Base-by-base conservation (phyloP, 2,113 vertebrate species). In the Eonycteris spelaea region DNA sequence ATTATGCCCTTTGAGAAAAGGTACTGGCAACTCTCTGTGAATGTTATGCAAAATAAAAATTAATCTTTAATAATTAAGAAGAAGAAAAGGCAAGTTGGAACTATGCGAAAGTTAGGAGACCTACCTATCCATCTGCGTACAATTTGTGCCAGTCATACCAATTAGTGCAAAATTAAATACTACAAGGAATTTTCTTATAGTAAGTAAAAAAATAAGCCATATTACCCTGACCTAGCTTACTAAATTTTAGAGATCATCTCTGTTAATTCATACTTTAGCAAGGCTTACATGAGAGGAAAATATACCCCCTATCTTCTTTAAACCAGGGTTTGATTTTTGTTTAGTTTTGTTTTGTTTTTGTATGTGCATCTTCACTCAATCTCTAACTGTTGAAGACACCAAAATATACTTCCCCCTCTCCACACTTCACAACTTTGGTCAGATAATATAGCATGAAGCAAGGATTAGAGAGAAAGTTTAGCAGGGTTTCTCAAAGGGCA, bases 31-130 rank as follows among this genome's bases (percentile, higher is more conserved):
- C 96, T 94, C 68, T 86, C 48, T 79, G 40, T 92, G 35, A 95
- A 87, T 85, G 48, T 55, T 93, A 74, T 89, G 30, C 75, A 96
- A 97, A 95, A 75, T 79, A 93, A 96, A 96, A 96, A 93, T 94
- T 94, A 91, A 96, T 97, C 78, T 86, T 94, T 83, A 95, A 96
- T 96, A 95, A 97, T 96, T 97, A 85, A 94, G 89, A 82, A 86
- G 13, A 95, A 74, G 24, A 89, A 89, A 94, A 90, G 48, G 26
- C 85, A 94, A 92, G 53, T 83, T 93, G 57, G 86, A 97, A 95
- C 22, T 38, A 65, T 55, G 78, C 53, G 55, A 85, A 96, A 94
- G 45, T n/a, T n/a, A 88, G 77, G 33, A 96, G 59, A 79, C 24
- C 86, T 91, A 89, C 87, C 88, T 96, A 91, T 89, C 93, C 73